phyloP scores from a whole-genome alignment of 2,888 invertebrate species.

The Synanthedon formicaeformis region DNA sequence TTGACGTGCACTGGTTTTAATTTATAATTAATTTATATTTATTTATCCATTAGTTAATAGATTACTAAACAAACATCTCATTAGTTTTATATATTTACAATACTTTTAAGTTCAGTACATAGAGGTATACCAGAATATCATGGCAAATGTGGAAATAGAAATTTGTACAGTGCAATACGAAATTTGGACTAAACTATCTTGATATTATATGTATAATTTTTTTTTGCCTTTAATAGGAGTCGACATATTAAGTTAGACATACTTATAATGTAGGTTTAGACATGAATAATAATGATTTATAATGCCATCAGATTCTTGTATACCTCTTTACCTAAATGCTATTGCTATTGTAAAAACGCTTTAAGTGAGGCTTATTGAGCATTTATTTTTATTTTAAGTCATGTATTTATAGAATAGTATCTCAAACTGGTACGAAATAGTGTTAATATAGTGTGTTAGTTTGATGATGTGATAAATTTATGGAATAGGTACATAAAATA shows the following conservation, averaged over 20 bases:
- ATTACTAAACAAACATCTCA: conserved; percentile 26
- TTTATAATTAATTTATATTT: conserved; percentile 13
- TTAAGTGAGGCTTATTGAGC: conserved; percentile 59
- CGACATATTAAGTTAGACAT: too few relatives aligned
- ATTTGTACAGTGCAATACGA: too few relatives aligned
- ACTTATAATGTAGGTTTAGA: too few relatives aligned
- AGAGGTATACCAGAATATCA: too few relatives aligned
- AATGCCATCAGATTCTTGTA: not conserved
- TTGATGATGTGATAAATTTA: not conserved
- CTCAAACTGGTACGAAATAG: conserved; percentile 21
- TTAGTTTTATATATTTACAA: conserved; percentile 6
- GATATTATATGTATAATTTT: too few relatives aligned
- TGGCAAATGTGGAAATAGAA: too few relatives aligned
- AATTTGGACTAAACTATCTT: too few relatives aligned
- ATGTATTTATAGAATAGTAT: conserved; percentile 38
- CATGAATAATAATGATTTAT: too few relatives aligned
- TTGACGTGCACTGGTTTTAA: conserved; percentile 1
- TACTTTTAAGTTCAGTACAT: not conserved
- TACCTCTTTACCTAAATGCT: not conserved
- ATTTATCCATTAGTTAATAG: conserved; percentile 29
- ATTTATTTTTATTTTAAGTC: conserved; percentile 52
- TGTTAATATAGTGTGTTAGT: conserved; percentile 16
- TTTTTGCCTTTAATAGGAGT: too few relatives aligned
- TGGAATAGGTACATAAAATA: too few relatives aligned
- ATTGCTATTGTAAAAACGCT: conserved; percentile 17